Evolutionary conservation across 2,888 invertebrate genomes (phyloP), one percentile per base, ranked within the genome.

Genomic region (Zele albiditarsus): DNA sequence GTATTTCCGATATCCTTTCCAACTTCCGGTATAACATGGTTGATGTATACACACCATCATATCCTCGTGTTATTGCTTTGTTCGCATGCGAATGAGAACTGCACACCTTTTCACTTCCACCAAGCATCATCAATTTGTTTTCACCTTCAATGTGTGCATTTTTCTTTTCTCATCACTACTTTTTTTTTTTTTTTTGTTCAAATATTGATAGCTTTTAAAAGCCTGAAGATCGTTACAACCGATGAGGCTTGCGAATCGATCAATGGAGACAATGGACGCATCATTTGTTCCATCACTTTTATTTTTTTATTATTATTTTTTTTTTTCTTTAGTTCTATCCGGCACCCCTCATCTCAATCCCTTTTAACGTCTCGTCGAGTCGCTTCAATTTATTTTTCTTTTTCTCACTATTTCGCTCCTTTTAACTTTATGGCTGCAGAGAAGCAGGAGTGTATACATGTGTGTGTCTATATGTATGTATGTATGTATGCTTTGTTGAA

Each of bases 101-200:
- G 53, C 20, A 53, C 53, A 53, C 20, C 46, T 20, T 53, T 53
- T 53, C 23, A 53, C 53, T 53, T 53, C 20, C 8, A 23, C 20
- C 53, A n/a, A 53, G n/a, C 10, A 20, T 20, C 20, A 20, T 53
- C 53, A 53, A 53, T 27, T 27, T 60, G 53, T 53, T 2, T 23
- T 10, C 8, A 8, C 23, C 53, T 53, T n/a, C 8, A n/a, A n/a
- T n/a, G n/a, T 53, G 20, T 23, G 8, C 38, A 28, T n/a, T 12
- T 72, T 74, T 70, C 70, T 78, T 75, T 71, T 68, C 58, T 65
- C 57, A 28, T 0, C 27, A 46, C 25, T 74, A 72, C 72, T 28
- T 46, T 57, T 68, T 16, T 28, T 63, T 63, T 38, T 16, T 38
- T 31, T 63, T 63, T 20, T 53, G 0, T 53, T 8, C n/a, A 20